Conservation (phyloP, 1,140 invertebrate genomes). For the Tetramorium parvispinum region DNA sequence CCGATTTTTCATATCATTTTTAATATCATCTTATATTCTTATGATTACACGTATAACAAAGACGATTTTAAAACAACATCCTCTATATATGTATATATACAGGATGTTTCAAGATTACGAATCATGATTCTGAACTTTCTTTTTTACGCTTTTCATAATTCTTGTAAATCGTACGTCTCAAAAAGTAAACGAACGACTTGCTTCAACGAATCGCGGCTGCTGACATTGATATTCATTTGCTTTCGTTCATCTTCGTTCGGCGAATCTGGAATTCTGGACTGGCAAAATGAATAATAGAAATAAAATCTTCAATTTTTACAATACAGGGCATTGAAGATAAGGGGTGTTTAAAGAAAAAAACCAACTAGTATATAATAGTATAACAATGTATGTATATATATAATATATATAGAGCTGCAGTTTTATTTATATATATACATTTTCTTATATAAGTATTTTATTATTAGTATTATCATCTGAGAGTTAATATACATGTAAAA, state of each 20-base stretch:
- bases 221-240: background rate
- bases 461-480: conserved; percentile 46
- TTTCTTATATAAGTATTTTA: conserved; percentile 56
- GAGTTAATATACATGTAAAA: conserved; percentile 60
- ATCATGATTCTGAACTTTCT: too few species aligned
- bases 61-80: too few species aligned
- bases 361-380: conserved; percentile 31
- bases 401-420: conserved; percentile 45
- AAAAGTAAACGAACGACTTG: too few species aligned
- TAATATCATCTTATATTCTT: too few species aligned
- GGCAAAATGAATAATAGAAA: background rate
- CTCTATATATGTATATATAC: too few species aligned
- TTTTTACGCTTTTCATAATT: too few species aligned
- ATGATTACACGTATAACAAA: too few species aligned
- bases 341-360: conserved; percentile 31
- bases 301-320: background rate
- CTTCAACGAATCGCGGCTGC: too few species aligned
- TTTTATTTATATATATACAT: conserved; percentile 63
- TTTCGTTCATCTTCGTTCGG: background rate
- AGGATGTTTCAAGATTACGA: too few species aligned
- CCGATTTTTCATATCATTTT: too few species aligned
- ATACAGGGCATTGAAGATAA: background rate
- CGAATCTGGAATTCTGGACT: background rate
- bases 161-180: too few species aligned
- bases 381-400: conserved; percentile 42